These are phyloP conservation scores for Napeogenes sylphis DNA, from an alignment of 2,888 invertebrate species.

Conservation along the genomic window DNA sequence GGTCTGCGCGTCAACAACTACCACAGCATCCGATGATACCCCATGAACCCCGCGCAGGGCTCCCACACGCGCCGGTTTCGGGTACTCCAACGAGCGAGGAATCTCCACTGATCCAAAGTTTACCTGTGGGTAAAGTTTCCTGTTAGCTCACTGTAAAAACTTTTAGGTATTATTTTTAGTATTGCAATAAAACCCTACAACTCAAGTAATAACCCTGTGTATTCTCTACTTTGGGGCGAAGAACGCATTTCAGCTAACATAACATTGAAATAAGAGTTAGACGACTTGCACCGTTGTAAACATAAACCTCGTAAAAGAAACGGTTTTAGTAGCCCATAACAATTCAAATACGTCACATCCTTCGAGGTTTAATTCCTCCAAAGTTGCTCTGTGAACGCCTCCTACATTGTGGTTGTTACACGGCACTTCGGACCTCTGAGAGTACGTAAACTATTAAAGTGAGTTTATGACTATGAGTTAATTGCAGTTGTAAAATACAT, in stretches of 20 bases:
- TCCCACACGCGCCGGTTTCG: constrained; percentile 88
- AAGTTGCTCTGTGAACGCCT: not conserved
- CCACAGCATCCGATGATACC: constrained; percentile 90
- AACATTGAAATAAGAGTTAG: no score
- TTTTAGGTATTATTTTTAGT: not conserved
- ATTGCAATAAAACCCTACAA: no score
- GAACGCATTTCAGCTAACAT: no score
- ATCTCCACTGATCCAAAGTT: constrained; percentile 94
- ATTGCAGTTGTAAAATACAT: not conserved
- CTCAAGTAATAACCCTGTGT: no score
- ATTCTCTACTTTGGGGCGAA: no score
- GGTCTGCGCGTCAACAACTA: constrained; percentile 95
- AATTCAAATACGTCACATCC: not conserved
- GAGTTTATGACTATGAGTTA: not conserved
- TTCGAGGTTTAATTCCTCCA: not conserved
- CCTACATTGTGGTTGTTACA: not conserved
- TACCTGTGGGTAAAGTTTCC: constrained; percentile 74
- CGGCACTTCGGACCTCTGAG: not conserved
- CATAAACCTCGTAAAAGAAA: no score
- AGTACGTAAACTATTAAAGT: not conserved
- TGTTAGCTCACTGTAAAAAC: not conserved
- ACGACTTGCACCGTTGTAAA: no score
- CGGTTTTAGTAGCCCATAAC: no score
- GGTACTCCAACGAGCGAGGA: constrained; percentile 86
- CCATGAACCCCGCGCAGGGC: constrained; percentile 88